phyloP scores from a whole-genome alignment of 1,140 invertebrate species.

The Odontomachus brunneus region DNA sequence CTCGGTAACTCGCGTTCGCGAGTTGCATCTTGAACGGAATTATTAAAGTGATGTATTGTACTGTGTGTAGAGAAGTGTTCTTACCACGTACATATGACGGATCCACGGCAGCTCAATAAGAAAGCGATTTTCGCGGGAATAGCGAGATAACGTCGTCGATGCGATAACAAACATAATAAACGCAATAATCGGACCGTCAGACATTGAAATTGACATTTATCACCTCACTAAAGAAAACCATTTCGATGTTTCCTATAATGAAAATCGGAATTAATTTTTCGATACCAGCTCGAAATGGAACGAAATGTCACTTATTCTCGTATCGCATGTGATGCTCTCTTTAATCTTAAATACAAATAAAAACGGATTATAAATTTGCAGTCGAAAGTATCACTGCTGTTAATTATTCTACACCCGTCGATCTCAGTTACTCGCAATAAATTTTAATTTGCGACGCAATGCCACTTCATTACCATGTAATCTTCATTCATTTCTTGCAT shows the following conservation, averaged over 20 bases:
- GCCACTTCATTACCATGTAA: constrained; percentile 54
- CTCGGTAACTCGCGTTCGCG: background rate
- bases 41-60: background rate
- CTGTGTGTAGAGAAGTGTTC: background rate
- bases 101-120: background rate
- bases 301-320: constrained; percentile 19
- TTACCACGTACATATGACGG: background rate
- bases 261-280: background rate
- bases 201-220: background rate
- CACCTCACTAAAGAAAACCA: background rate
- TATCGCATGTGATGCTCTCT: background rate
- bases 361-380: background rate
- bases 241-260: background rate
- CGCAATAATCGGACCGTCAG: background rate
- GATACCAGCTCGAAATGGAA: background rate
- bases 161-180: background rate
- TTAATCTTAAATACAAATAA: constrained; percentile 7
- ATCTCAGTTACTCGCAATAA: constrained; percentile 34
- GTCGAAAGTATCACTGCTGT: background rate
- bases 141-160: background rate
- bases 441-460: constrained; percentile 62
- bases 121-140: background rate
- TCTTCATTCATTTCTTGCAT: constrained; percentile 61
- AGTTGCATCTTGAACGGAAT: background rate
- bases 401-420: background rate